A percentile compares a stretch with the other conserved stretches of the same genome.
phyloP scores from a whole-genome alignment of 2,888 invertebrate species.

The Ectropis crepuscularia region DNA sequence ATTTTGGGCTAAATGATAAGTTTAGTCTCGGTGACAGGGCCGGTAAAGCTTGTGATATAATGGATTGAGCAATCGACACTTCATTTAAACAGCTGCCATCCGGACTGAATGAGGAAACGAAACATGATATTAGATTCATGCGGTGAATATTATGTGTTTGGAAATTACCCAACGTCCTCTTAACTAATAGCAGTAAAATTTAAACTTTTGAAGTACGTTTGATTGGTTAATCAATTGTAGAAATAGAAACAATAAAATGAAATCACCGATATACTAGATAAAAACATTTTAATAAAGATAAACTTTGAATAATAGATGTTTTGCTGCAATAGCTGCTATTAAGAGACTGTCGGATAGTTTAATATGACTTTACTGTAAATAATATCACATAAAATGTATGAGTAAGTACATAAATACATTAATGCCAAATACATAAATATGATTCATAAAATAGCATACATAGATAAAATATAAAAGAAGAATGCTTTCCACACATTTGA shows the following conservation, averaged over 20 bases:
- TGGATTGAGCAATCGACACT: constrained; percentile 82
- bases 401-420: constrained; percentile 11
- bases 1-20: constrained; percentile 76
- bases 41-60: constrained; percentile 82
- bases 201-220: too few species aligned
- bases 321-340: too few species aligned
- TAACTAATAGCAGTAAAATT: too few species aligned
- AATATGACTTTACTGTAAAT: too few species aligned
- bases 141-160: constrained; percentile 39
- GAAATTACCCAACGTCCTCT: too few species aligned
- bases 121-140: constrained; percentile 55
- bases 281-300: too few species aligned
- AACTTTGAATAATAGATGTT: too few species aligned
- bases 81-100: constrained; percentile 83
- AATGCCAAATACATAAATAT: constrained; percentile 38
- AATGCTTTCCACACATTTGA: constrained; percentile 71
- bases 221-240: too few species aligned
- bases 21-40: constrained; percentile 77
- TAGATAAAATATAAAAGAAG: constrained; percentile 59
- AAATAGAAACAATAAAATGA: too few species aligned
- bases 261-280: too few species aligned
- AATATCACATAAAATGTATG: too few species aligned
- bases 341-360: too few species aligned
- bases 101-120: constrained; percentile 68
- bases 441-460: constrained; percentile 35